Evolutionary conservation across 2,113 vertebrate species (phyloP).

Genomic region (Indri indri): DNA sequence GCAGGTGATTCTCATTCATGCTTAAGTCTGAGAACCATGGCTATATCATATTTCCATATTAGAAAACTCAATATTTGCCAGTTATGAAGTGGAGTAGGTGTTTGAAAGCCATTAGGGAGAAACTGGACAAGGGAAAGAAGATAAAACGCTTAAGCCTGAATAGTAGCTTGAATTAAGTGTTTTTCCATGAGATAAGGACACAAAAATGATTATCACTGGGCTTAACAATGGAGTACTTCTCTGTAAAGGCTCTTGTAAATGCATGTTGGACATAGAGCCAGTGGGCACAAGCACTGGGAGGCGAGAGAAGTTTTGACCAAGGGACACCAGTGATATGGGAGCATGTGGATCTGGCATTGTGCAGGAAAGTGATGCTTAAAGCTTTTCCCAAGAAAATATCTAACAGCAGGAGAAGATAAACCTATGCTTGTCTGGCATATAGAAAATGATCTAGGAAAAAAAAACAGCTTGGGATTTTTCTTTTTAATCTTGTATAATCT

Average conservation of each 20-base stretch:
- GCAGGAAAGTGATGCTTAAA: not conserved
- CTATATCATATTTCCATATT: not conserved
- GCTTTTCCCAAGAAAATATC: not conserved
- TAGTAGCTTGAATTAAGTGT: not conserved
- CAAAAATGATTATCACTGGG: not conserved
- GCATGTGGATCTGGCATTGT: too few relatives aligned
- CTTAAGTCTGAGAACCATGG: not conserved
- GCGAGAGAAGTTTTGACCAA: not conserved
- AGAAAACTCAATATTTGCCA: not conserved
- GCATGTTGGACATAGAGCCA: not conserved
- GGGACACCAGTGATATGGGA: not conserved
- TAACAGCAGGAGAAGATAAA: not conserved
- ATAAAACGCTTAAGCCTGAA: not conserved
- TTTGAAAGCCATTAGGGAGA: conserved; percentile 35
- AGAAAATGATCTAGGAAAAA: not conserved
- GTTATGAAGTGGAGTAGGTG: not conserved
- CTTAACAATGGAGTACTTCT: not conserved
- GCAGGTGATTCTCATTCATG: not conserved
- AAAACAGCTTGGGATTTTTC: conserved; percentile 1
- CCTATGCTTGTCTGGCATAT: not conserved
- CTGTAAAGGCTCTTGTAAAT: not conserved
- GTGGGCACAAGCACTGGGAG: not conserved
- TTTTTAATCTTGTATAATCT: not conserved
- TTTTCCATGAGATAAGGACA: not conserved
- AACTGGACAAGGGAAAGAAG: not conserved